Base-by-base conservation (phyloP, 2,888 invertebrate genomes). In the Phortica okadai region DNA sequence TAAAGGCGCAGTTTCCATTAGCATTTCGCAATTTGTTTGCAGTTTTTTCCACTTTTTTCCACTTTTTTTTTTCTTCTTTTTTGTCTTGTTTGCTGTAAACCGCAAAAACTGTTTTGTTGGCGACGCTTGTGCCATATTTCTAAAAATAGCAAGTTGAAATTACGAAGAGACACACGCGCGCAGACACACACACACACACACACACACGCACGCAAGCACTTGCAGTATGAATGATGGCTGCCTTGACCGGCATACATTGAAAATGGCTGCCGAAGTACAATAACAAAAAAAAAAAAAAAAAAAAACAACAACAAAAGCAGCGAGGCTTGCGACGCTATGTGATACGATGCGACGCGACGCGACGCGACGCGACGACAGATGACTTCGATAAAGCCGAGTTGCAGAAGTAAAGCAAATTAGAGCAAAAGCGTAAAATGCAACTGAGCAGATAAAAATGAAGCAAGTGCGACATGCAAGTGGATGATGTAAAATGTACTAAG, bases 171-270 rank as follows among this genome's bases (percentile, higher is more conserved):
- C 25, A 33, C 73, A 73, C 70, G 14, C 14, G n/a, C 45, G 7
- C 50, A n/a, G 5, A 16, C 70, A 56, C 7, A 70, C 3, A 50
- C 44, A 45, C 45, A 21, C 42, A 16, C 54, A 21, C 72, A 44
- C 41, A 58, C 41, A 73, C 41, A 33, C 14, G 16, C 14, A 33
- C 6, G 50, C n/a, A 33, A 33, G 56, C 56, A 59, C n/a, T 25
- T 58, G 73, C 41, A 33, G 73, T 41, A 42, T 54, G 64, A 42
- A 25, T 74, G 66, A 70, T 72, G 67, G 69, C 62, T 54, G 72
- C 77, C 77, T 74, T 74, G 77, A 77, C 74, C 77, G 78, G 73
- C 67, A 73, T 67, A 41, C 73, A 76, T 80, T 76, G 73, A 77
- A 74, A 70, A 5, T 41, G 45, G 25, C 16, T 50, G 70, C 10